Evolutionary conservation across 1,140 invertebrate species (phyloP).

Genomic region (Zaprionus vittiger): DNA sequence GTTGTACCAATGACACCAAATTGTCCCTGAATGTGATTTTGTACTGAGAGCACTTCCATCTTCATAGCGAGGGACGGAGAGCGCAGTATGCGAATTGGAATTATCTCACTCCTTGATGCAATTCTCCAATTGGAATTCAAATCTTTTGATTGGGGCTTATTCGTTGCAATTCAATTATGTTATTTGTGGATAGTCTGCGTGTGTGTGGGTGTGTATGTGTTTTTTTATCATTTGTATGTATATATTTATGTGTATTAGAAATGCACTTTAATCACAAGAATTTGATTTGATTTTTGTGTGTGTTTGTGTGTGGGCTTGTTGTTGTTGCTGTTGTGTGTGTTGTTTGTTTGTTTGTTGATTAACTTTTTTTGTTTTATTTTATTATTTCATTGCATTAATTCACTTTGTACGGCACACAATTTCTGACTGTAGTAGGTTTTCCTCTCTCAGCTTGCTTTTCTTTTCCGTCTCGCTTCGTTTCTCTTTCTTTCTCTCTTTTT

Average conservation of each 20-base stretch:
- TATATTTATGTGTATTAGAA: slow-evolving; percentile 73
- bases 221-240: slow-evolving; percentile 28
- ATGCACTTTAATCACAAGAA: slow-evolving; percentile 84
- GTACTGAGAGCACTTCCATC: slow-evolving; percentile 84
- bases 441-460: slow-evolving; percentile 12
- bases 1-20: slow-evolving; percentile 81
- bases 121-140: slow-evolving; percentile 32
- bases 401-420: slow-evolving; percentile 57
- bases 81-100: slow-evolving; percentile 27
- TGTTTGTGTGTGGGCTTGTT: slow-evolving; percentile 22
- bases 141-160: slow-evolving; percentile 30
- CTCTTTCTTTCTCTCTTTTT: slow-evolving; percentile 5
- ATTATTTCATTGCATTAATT: slow-evolving; percentile 39
- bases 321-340: background rate
- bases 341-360: slow-evolving; percentile 45
- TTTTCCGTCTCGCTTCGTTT: background rate
- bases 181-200: slow-evolving; percentile 36
- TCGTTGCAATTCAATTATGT: slow-evolving; percentile 50
- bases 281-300: slow-evolving; percentile 63
- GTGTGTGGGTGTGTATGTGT: slow-evolving; percentile 18
- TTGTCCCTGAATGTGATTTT: slow-evolving; percentile 84
- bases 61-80: slow-evolving; percentile 66
- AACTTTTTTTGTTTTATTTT: slow-evolving; percentile 42
- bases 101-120: slow-evolving; percentile 27
- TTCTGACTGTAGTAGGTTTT: slow-evolving; percentile 56